These are phyloP conservation scores for Pelvicachromis taeniatus DNA, from an alignment of 2,113 vertebrate species.

Conservation along the genomic window DNA sequence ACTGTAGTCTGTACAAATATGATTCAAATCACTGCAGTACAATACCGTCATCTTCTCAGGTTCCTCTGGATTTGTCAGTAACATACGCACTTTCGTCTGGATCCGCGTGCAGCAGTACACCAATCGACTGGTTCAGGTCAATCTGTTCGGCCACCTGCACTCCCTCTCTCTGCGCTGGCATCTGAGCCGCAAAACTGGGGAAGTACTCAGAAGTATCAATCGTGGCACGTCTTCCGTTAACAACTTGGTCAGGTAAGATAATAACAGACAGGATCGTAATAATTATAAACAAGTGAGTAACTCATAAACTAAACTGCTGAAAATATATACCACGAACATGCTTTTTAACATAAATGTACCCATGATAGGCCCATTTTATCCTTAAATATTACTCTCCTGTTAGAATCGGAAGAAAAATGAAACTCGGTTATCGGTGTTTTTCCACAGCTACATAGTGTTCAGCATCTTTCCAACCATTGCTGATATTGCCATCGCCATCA, in stretches of 20 bases:
- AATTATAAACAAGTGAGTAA: background rate
- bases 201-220: slow-evolving; percentile 91
- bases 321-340: too few relatives aligned
- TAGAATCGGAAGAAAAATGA: too few relatives aligned
- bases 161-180: slow-evolving; percentile 92
- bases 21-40: too few relatives aligned
- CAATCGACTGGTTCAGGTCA: slow-evolving; percentile 84
- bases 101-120: slow-evolving; percentile 96
- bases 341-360: too few relatives aligned
- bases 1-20: too few relatives aligned
- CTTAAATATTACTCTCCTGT: too few relatives aligned
- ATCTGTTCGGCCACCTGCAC: slow-evolving; percentile 88
- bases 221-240: slow-evolving; percentile 92
- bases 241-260: slow-evolving; percentile 83
- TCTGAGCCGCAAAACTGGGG: slow-evolving; percentile 87
- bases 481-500: slow-evolving; percentile 88
- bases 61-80: slow-evolving; percentile 87
- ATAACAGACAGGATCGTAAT: background rate
- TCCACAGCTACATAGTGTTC: background rate
- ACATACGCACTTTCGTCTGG: slow-evolving; percentile 91
- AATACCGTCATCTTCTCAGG: slow-evolving; percentile 57
- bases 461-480: slow-evolving; percentile 85
- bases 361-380: background rate
- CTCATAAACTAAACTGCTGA: too few relatives aligned
- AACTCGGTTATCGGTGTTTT: too few relatives aligned